Evolutionary conservation across 2,113 vertebrate genomes (phyloP).

Genomic region (Origma solitaria): DNA sequence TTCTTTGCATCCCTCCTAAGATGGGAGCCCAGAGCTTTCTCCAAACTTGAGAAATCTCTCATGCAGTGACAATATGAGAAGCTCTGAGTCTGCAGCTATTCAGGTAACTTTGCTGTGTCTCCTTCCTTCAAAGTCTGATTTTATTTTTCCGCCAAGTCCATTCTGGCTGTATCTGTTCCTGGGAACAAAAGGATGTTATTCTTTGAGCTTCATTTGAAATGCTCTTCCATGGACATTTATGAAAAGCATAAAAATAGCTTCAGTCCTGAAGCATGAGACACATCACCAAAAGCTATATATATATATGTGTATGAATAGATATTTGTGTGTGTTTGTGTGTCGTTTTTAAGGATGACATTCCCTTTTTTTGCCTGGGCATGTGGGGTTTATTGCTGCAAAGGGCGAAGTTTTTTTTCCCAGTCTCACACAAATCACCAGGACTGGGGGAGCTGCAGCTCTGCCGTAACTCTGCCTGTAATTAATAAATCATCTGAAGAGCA

Average conservation of each 20-base stretch:
- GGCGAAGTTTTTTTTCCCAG: neutral
- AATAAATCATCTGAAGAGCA: constrained; percentile 58
- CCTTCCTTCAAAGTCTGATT: neutral
- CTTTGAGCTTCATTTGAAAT: constrained; percentile 22
- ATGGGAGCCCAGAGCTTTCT: neutral
- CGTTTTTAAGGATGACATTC: neutral
- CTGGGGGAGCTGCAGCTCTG: neutral
- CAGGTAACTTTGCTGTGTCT: constrained; percentile 8
- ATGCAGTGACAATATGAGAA: neutral
- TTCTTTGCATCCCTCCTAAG: neutral
- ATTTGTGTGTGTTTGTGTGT: neutral
- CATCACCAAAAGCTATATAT: neutral
- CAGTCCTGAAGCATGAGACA: neutral
- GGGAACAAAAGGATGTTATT: constrained; percentile 46
- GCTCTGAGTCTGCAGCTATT: neutral
- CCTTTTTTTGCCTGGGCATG: neutral
- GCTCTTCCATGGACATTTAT: constrained; percentile 44
- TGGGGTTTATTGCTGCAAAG: constrained; percentile 10
- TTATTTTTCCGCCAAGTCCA: constrained; percentile 29
- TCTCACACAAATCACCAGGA: constrained; percentile 21
- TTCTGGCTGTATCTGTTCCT: neutral
- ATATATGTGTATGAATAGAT: neutral
- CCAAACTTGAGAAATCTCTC: neutral
- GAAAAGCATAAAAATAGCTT: constrained; percentile 39
- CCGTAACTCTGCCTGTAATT: constrained; percentile 22